phyloP scores from a whole-genome alignment of 2,888 invertebrate genomes.

The Cheilosia scutellata region DNA sequence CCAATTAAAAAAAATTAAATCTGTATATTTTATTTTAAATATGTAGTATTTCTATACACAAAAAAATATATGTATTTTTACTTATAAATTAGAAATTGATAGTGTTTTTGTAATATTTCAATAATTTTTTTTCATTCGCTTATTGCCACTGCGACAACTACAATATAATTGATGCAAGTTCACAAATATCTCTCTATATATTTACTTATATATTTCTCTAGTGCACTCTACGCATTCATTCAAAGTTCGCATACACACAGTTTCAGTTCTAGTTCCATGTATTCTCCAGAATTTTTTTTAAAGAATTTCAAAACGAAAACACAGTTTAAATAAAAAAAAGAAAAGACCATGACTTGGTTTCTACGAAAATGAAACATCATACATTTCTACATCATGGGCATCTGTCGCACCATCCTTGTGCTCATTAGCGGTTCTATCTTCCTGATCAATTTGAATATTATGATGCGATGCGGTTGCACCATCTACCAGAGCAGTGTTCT shows the following conservation, averaged over 20 bases:
- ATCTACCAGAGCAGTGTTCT: constrained; percentile 30
- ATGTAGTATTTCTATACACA: constrained; percentile 14
- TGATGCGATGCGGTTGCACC: constrained; percentile 82
- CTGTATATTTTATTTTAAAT: constrained; percentile 25
- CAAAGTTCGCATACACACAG: constrained; percentile 51
- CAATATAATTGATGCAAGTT: constrained; percentile 45
- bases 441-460: constrained; percentile 83
- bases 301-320: constrained; percentile 40
- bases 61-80: constrained; percentile 20
- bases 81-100: constrained; percentile 31
- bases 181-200: constrained; percentile 54
- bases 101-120: constrained; percentile 18
- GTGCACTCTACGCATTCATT: constrained; percentile 56
- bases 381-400: constrained; percentile 77
- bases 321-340: constrained; percentile 21
- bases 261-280: constrained; percentile 55
- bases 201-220: constrained; percentile 61
- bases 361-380: constrained; percentile 53
- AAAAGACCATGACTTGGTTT: background rate
- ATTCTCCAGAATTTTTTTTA: constrained; percentile 31
- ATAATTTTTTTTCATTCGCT: background rate
- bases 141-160: constrained; percentile 35
- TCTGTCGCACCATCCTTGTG: constrained; percentile 67
- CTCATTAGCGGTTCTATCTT: constrained; percentile 79
- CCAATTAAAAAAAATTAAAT: constrained; percentile 17